A percentile compares a stretch with the other conserved stretches of the same genome.
Conservation (phyloP, 2,797 vertebrate species). For the Sebastes iracundus region DNA sequence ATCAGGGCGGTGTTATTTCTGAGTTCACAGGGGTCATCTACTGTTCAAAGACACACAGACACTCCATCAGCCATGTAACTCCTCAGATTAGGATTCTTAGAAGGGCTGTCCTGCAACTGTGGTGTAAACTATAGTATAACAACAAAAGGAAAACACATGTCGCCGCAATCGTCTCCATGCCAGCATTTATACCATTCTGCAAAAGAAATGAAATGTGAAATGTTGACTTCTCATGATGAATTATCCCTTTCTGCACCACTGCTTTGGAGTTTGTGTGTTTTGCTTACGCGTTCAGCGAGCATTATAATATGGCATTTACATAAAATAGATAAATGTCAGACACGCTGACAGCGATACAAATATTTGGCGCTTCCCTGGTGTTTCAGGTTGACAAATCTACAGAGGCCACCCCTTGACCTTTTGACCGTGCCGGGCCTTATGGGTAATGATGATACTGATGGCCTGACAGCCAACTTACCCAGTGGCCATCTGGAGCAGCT, state of each 20-base stretch:
- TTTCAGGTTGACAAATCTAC: constrained; percentile 72
- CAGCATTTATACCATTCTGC: constrained; percentile 3
- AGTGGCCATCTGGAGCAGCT: constrained; percentile 83
- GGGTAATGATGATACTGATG: constrained; percentile 83
- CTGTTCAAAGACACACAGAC: constrained; percentile 68
- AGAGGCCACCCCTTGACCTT: constrained; percentile 74
- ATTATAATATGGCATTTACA: constrained; percentile 40
- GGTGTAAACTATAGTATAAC: neutral
- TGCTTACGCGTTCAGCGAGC: constrained; percentile 18
- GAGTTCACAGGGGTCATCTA: constrained; percentile 64
- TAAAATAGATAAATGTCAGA: constrained; percentile 59
- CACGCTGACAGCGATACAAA: constrained; percentile 56
- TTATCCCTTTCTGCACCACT: constrained; percentile 30
- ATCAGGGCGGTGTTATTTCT: constrained; percentile 64
- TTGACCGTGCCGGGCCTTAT: constrained; percentile 72
- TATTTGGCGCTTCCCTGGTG: constrained; percentile 57
- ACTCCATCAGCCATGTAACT: constrained; percentile 20
- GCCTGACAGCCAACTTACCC: constrained; percentile 76
- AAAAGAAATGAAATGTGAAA: constrained; percentile 46
- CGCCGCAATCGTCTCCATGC: neutral
- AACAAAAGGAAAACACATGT: constrained; percentile 3
- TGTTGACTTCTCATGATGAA: constrained; percentile 51
- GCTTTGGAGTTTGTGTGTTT: constrained; percentile 31
- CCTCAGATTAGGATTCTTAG: constrained; percentile 45
- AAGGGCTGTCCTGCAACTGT: constrained; percentile 10